Percentiles rank a stretch among this genome's conserved stretches.
Evolutionary conservation across 2,888 invertebrate species (phyloP).

Genomic region (Rhingia rostrata): DNA sequence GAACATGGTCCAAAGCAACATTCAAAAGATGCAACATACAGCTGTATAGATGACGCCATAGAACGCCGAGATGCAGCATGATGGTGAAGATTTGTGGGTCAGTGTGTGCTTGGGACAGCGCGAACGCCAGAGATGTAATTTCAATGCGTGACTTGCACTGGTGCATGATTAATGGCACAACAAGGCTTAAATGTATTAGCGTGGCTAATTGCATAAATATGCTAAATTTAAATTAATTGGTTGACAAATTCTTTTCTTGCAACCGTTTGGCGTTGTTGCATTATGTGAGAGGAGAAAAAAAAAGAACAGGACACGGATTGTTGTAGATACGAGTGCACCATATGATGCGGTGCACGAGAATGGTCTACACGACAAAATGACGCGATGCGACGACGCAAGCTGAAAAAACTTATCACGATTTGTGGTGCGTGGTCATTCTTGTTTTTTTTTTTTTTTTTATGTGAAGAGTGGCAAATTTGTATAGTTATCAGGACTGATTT

Average conservation of each 20-base stretch:
- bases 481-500: background rate
- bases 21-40: background rate
- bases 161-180: constrained; percentile 64
- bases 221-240: constrained; percentile 72
- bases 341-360: constrained; percentile 20
- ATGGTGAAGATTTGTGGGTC: constrained; percentile 36
- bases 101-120: constrained; percentile 18
- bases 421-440: constrained; percentile 17
- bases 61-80: background rate
- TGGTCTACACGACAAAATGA: background rate
- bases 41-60: background rate
- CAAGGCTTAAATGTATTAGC: constrained; percentile 71
- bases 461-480: background rate
- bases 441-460: background rate
- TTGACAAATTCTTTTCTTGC: constrained; percentile 60
- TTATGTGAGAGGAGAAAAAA: background rate
- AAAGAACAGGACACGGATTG: constrained; percentile 10
- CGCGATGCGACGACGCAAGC: background rate
- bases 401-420: constrained; percentile 24
- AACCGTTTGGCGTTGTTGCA: constrained; percentile 5
- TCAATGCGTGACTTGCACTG: constrained; percentile 65
- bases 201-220: constrained; percentile 69
- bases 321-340: constrained; percentile 5
- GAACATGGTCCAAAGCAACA: background rate
- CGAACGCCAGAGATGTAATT: constrained; percentile 52